Percentiles rank a stretch among this genome's conserved stretches.
Conservation (phyloP, 2,797 vertebrate species). For the Rhabdomys pumilio region DNA sequence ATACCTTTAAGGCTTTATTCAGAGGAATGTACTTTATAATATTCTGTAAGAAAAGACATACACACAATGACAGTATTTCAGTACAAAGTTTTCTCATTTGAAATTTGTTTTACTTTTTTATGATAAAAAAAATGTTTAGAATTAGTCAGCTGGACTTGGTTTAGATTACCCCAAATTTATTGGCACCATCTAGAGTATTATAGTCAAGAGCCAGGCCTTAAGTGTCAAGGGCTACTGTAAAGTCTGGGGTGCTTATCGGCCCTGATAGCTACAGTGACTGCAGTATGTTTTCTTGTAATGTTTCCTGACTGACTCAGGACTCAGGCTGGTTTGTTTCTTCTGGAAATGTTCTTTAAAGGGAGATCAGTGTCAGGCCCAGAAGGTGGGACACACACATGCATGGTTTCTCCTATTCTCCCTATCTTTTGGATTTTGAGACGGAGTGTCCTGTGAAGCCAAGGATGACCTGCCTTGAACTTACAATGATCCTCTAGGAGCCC, state of each 20-base stretch:
- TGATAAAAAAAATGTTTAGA: not conserved
- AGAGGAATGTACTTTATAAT: constrained; percentile 36
- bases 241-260: no score
- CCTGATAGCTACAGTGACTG: no score
- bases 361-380: not conserved
- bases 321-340: not conserved
- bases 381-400: not conserved
- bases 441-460: not conserved
- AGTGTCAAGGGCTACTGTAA: no score
- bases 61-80: not conserved
- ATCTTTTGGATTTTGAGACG: not conserved
- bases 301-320: not conserved
- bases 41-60: not conserved
- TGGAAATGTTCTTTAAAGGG: not conserved
- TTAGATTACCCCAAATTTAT: not conserved
- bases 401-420: not conserved
- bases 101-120: not conserved
- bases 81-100: constrained; percentile 25
- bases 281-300: not conserved
- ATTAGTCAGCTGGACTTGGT: not conserved
- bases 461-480: not conserved
- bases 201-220: no score
- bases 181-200: no score
- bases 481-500: no score
- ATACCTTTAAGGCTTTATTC: constrained; percentile 34